Percentiles rank a stretch among this genome's conserved stretches.
Conservation (phyloP, 2,888 invertebrate species). For the Agrypnus murinus region DNA sequence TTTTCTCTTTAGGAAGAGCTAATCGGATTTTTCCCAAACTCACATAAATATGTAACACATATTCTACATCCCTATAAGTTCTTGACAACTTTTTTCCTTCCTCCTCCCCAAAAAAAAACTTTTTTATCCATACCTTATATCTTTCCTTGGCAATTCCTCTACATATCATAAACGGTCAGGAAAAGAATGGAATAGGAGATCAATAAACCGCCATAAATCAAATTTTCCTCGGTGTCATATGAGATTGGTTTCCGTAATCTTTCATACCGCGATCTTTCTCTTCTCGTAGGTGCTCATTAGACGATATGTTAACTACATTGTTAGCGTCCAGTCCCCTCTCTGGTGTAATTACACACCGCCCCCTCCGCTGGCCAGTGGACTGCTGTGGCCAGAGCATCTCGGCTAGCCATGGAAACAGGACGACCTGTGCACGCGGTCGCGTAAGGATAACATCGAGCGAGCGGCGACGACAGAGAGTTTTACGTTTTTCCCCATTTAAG, state of each 20-base stretch:
- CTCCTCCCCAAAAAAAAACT: too few species aligned
- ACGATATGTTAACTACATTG: conserved; percentile 69
- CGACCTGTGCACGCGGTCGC: conserved; percentile 61
- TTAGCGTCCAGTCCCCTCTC: conserved; percentile 68
- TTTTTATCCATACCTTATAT: too few species aligned
- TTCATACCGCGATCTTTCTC: conserved; percentile 42
- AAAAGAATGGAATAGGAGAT: conserved; percentile 11
- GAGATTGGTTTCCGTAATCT: conserved; percentile 34
- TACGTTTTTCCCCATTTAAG: conserved; percentile 53
- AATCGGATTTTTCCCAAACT: too few species aligned
- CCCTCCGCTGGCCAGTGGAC: conserved; percentile 72
- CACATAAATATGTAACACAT: too few species aligned
- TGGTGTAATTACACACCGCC: conserved; percentile 65
- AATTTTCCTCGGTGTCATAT: conserved; percentile 33
- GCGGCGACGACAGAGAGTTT: conserved; percentile 54
- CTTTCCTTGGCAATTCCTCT: too few species aligned
- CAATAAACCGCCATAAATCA: conserved; percentile 35
- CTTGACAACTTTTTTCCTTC: too few species aligned
- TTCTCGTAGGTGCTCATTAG: conserved; percentile 63
- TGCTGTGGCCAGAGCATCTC: conserved; percentile 70
- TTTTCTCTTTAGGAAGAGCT: too few species aligned
- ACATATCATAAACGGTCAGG: conserved; percentile 14
- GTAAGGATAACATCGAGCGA: conserved; percentile 57
- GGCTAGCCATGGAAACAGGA: conserved; percentile 69
- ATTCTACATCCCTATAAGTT: too few species aligned